A percentile compares a stretch with the other conserved stretches of the same genome.
phyloP scores from a whole-genome alignment of 2,113 vertebrate genomes.

The Cavia aperea region DNA sequence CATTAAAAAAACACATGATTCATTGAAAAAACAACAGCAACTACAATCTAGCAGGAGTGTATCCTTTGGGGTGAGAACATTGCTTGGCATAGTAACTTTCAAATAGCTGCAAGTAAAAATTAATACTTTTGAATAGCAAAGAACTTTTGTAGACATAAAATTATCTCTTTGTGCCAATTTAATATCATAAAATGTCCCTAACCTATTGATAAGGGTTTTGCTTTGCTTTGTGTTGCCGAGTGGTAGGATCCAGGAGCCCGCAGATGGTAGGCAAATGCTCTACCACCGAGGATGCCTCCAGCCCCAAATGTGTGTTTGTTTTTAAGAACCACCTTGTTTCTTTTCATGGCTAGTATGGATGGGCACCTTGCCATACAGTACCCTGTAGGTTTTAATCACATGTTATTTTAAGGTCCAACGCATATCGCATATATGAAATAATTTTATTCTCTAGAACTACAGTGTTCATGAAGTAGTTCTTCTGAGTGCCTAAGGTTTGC shows the following conservation, averaged over 20 bases:
- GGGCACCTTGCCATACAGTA: not conserved
- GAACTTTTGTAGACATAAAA: not conserved
- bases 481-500: not conserved
- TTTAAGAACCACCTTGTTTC: not conserved
- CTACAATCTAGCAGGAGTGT: not conserved
- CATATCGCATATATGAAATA: not conserved
- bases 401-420: not conserved
- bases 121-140: not conserved
- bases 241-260: not conserved
- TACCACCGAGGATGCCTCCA: not conserved
- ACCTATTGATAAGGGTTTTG: not conserved
- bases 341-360: not conserved
- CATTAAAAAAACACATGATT: not conserved
- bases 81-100: not conserved
- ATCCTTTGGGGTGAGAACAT: not conserved
- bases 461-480: not conserved
- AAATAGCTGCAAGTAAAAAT: conserved; percentile 3
- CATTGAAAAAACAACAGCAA: not conserved
- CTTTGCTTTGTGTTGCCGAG: not conserved
- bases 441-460: not conserved
- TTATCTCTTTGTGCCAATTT: not conserved
- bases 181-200: not conserved
- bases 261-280: not conserved
- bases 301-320: not conserved
- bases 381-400: not conserved